These are phyloP conservation scores for Lemur catta DNA, from an alignment of 2,797 vertebrate genomes.

Conservation along the genomic window DNA sequence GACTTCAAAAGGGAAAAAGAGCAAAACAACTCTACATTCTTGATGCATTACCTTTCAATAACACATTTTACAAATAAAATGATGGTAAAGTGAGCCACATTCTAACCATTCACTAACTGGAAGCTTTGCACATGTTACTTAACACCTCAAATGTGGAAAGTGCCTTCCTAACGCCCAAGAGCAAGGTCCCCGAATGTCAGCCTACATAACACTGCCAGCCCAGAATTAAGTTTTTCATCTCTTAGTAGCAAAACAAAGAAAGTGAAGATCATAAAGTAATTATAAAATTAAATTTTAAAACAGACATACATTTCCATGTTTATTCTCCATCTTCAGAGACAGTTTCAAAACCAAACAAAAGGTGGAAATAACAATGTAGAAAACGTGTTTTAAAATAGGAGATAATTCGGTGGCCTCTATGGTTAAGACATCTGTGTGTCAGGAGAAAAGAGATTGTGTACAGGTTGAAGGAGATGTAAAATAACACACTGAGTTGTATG, in stretches of 20 bases:
- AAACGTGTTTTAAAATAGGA: neutral
- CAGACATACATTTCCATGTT: neutral
- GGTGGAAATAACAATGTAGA: neutral
- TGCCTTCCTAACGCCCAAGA: neutral
- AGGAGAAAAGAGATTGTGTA: neutral
- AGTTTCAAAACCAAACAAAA: neutral
- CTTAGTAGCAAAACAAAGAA: neutral
- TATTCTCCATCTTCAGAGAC: neutral
- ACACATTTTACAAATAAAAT: neutral
- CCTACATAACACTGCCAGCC: neutral
- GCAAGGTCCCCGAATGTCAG: neutral
- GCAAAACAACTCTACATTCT: neutral
- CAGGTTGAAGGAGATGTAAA: neutral
- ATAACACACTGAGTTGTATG: neutral
- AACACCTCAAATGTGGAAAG: neutral
- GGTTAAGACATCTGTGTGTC: neutral
- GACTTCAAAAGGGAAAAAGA: neutral
- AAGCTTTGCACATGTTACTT: neutral
- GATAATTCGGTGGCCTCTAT: neutral
- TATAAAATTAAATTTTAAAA: conserved; percentile 4
- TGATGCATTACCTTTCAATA: no score
- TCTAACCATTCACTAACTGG: neutral
- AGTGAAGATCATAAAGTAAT: neutral
- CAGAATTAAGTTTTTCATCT: neutral
- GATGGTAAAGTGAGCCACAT: neutral